Evolutionary conservation across 2,113 vertebrate species (phyloP), one percentile per base, ranked within the genome.

Genomic region (Proterorhinus semilunaris): DNA sequence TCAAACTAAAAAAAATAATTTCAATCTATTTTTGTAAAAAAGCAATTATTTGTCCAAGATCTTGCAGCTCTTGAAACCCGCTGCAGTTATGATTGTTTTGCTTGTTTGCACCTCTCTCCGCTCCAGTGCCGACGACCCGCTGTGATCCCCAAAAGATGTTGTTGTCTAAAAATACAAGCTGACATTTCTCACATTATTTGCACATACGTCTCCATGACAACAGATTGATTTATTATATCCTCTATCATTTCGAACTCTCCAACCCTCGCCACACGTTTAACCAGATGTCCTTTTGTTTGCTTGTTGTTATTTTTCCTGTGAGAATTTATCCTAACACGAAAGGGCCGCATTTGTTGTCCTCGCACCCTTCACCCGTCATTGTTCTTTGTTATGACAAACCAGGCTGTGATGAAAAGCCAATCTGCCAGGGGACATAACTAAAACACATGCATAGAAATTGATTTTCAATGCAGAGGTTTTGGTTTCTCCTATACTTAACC

Each of bases 171-270:
- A 92, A 93, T 94, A 91, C 91, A 92, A 86, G 92, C 90, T 94
- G 93, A 83, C 93, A 94, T 94, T 93, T 94, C 84, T 69, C 16
- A 13, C 88, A 65, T 85, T 64, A 90, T 92, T 93, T 91, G 91
- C 87, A 86, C 83, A 80, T 90, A 89, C 78, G 80, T 98, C 95
- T 90, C 95, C 94, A 93, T 75, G 94, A 94, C 87, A 94, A 95
- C 95, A 86, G 70, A 83, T 74, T 68, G 52, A 76, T 78, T 80
- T 79, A 72, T 79, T 78, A 80, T 78, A 80, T 44, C 61, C 21
- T 1, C 50, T 55, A 9, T 69, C 44, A 75, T 81, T 74, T 79
- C 17, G 10, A 71, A 70, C 48, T 59, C 43, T 47, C 43, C 15
- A 57, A 27, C 42, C 7, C 10, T 64, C 16, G 44, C 8, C 44